Evolutionary conservation across 2,113 vertebrate genomes (phyloP).

Genomic region (Lasiurus borealis): DNA sequence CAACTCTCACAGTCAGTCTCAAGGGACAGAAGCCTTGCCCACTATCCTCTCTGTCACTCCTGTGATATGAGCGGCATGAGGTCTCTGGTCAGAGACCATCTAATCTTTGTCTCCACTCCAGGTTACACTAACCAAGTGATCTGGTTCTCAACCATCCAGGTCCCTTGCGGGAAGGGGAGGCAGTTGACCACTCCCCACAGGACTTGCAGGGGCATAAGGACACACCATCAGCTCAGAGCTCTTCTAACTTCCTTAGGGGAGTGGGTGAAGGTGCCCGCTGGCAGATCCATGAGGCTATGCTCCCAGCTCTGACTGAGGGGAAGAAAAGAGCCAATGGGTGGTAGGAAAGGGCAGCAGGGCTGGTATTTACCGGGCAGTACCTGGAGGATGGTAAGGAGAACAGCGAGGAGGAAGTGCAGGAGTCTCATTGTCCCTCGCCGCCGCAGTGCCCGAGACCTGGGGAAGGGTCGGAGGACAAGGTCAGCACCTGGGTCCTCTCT

Average conservation of each 20-base stretch:
- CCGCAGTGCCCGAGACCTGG: not conserved
- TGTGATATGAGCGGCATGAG: rapidly evolving
- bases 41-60: not conserved
- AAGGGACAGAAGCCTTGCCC: not conserved
- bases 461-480: not conserved
- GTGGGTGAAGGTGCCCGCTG: not conserved
- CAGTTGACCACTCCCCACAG: not conserved
- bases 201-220: not conserved
- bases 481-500: not conserved
- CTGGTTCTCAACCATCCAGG: not conserved
- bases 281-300: not conserved
- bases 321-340: not conserved
- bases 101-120: not conserved
- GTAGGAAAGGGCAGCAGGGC: not conserved
- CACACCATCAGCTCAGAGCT: not conserved
- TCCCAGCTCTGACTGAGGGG: not conserved
- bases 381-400: not conserved
- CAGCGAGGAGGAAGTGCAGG: not conserved
- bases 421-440: not conserved
- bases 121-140: not conserved
- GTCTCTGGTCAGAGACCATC: not conserved
- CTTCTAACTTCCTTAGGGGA: not conserved
- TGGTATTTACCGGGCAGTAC: slow-evolving; percentile 53
- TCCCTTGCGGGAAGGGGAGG: rapidly evolving
- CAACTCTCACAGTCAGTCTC: not conserved